phyloP scores from a whole-genome alignment of 2,113 vertebrate genomes.

The Sinocyclocheilus rhinocerous region DNA sequence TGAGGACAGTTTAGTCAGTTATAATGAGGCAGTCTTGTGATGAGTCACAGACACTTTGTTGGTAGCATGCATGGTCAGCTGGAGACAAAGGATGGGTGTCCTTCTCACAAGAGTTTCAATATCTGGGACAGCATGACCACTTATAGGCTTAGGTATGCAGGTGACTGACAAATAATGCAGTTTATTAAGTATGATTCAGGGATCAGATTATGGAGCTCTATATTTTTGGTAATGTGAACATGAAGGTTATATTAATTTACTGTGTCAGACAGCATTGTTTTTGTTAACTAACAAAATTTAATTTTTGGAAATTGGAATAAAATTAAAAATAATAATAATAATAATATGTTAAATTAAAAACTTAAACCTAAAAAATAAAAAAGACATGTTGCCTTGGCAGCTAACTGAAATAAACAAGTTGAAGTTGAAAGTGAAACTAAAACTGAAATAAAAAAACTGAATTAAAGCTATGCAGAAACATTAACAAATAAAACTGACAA shows the following conservation, averaged over 20 bases:
- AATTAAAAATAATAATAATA: too few species aligned
- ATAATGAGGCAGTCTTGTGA: not conserved
- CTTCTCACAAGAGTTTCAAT: not conserved
- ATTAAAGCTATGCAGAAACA: not conserved
- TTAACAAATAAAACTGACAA: not conserved
- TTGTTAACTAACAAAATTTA: not conserved
- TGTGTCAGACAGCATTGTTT: not conserved
- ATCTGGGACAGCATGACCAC: not conserved
- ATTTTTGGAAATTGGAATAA: too few species aligned
- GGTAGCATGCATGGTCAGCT: not conserved
- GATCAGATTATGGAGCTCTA: not conserved
- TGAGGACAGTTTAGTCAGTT: not conserved
- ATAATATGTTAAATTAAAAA: too few species aligned
- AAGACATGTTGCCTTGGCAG: not conserved
- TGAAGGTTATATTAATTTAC: not conserved
- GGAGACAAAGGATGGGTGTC: not conserved
- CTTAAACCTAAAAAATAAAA: not conserved
- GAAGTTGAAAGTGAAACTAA: too few species aligned
- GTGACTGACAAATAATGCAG: not conserved
- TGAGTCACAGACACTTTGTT: not conserved
- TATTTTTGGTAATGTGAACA: not conserved
- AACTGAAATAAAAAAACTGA: not conserved
- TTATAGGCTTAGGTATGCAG: not conserved
- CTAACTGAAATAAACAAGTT: too few species aligned
- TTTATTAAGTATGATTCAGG: not conserved